Evolutionary conservation across 2,797 vertebrate genomes (phyloP).

Genomic region (Nannoperca australis): DNA sequence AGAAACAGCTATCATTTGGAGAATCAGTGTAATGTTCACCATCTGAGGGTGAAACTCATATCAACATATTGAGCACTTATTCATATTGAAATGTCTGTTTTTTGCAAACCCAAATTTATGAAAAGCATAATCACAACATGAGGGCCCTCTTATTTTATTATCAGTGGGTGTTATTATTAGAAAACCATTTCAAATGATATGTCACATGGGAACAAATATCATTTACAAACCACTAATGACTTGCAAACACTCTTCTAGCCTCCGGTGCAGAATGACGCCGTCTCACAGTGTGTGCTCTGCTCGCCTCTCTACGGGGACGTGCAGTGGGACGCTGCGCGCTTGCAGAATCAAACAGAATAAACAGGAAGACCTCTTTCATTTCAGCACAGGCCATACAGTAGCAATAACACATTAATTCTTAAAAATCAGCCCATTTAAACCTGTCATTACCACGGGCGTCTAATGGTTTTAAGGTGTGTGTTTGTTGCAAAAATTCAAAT

Average conservation of each 20-base stretch:
- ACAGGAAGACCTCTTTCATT: slow-evolving; percentile 60
- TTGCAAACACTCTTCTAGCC: slow-evolving; percentile 96
- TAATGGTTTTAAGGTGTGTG: slow-evolving; percentile 86
- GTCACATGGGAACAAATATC: slow-evolving; percentile 99
- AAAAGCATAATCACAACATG: slow-evolving; percentile 92
- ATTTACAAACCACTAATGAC: slow-evolving; percentile 99
- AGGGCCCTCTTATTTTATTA: slow-evolving; percentile 96
- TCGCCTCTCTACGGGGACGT: slow-evolving; percentile 83
- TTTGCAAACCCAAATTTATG: slow-evolving; percentile 85
- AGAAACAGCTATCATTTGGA: slow-evolving; percentile 24
- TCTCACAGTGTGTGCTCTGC: slow-evolving; percentile 87
- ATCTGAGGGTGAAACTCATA: slow-evolving; percentile 84
- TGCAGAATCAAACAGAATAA: slow-evolving; percentile 68
- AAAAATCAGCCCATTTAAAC: slow-evolving; percentile 84
- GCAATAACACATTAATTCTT: slow-evolving; percentile 80
- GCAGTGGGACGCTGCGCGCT: slow-evolving; percentile 44
- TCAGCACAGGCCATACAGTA: slow-evolving; percentile 67
- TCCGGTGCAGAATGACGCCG: slow-evolving; percentile 90
- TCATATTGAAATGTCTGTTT: slow-evolving; percentile 84
- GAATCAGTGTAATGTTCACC: slow-evolving; percentile 83
- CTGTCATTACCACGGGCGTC: slow-evolving; percentile 79
- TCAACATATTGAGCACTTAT: slow-evolving; percentile 50
- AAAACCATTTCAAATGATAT: slow-evolving; percentile 98
- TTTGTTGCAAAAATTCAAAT: slow-evolving; percentile 89
- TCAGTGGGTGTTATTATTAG: slow-evolving; percentile 98